These are phyloP conservation scores for Oxytorus armatus DNA, from an alignment of 2,888 invertebrate genomes.

Conservation along the genomic window DNA sequence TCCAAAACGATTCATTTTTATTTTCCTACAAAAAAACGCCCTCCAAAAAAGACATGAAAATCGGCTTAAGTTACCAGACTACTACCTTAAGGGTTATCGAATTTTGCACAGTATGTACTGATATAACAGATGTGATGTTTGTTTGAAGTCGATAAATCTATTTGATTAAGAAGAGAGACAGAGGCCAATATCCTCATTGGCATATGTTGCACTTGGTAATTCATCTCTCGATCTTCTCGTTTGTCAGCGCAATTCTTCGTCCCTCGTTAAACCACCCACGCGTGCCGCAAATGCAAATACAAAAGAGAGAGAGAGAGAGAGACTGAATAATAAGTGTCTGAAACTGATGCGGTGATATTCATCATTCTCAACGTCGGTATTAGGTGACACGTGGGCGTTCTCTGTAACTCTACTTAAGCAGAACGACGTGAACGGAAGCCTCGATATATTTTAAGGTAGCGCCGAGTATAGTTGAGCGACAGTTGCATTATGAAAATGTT, in stretches of 20 bases:
- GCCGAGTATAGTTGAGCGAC: too few species aligned
- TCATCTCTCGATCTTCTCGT: conserved; percentile 36
- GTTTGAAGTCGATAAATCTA: conserved; percentile 10
- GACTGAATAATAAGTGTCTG: conserved; percentile 61
- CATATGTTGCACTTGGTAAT: conserved; percentile 37
- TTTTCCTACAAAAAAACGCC: too few species aligned
- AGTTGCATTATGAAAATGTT: too few species aligned
- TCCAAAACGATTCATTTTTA: too few species aligned
- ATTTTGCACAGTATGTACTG: too few species aligned
- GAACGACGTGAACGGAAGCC: conserved; percentile 42
- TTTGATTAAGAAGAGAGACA: not conserved
- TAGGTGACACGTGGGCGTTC: conserved; percentile 65
- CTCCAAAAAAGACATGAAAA: too few species aligned
- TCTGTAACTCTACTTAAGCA: conserved; percentile 33
- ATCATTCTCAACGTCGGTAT: conserved; percentile 56
- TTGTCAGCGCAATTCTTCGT: conserved; percentile 52
- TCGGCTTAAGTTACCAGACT: too few species aligned
- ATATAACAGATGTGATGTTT: not conserved
- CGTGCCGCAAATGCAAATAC: conserved; percentile 35
- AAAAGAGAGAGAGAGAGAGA: conserved; percentile 29
- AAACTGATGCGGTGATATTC: conserved; percentile 55
- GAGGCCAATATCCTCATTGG: conserved; percentile 14
- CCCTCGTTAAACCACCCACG: conserved; percentile 54
- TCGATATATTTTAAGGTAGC: too few species aligned
- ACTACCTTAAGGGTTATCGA: too few species aligned